Conservation (phyloP, 2,797 vertebrate species). For the Tympanoctomys barrerae region DNA sequence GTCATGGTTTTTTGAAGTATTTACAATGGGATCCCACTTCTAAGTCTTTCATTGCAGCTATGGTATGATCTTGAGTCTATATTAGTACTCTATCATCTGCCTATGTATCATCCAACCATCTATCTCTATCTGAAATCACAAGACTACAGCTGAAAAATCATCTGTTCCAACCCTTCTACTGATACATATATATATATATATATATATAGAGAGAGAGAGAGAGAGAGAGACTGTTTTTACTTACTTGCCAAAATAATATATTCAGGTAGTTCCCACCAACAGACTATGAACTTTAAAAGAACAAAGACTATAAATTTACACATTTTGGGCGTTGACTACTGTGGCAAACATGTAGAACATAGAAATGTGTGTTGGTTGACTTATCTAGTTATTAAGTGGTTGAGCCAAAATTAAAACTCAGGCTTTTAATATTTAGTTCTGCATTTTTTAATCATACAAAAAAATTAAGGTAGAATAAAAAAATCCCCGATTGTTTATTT, state of each 20-base stretch:
- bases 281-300: neutral
- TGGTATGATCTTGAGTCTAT: neutral
- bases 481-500: constrained; percentile 27
- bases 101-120: neutral
- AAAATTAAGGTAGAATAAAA: constrained; percentile 43
- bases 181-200: neutral
- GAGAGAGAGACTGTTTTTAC: neutral
- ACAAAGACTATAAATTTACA: neutral
- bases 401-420: constrained; percentile 3
- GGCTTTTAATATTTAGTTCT: neutral
- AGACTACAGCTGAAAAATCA: neutral
- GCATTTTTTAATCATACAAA: neutral
- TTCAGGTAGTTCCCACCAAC: neutral
- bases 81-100: neutral
- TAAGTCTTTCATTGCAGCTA: neutral
- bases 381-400: neutral
- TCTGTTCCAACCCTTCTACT: neutral
- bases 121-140: neutral
- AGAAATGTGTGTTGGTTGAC: neutral
- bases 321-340: neutral
- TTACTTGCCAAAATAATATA: constrained; percentile 1
- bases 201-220: too few species aligned
- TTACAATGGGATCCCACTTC: neutral
- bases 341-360: neutral
- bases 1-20: neutral